Evolutionary conservation across 1,140 invertebrate genomes (phyloP).

Genomic region (Polyergus mexicanus): DNA sequence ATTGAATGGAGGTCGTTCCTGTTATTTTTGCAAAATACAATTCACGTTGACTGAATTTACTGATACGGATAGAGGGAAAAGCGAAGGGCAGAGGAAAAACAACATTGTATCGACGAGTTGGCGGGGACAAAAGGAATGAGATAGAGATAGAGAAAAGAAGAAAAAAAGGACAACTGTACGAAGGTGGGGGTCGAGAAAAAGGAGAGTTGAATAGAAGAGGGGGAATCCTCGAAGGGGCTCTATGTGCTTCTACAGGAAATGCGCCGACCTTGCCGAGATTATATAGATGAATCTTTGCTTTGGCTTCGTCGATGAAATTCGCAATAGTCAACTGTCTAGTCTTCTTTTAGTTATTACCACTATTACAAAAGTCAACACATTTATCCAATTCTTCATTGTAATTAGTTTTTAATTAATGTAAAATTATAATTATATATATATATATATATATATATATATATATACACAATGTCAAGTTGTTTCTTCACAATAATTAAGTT

Average conservation of each 20-base stretch:
- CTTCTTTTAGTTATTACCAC: background rate
- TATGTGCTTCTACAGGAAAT: slow-evolving; percentile 66
- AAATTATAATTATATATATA: background rate
- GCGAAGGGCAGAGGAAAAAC: background rate
- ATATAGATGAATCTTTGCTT: slow-evolving; percentile 59
- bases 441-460: too few species aligned
- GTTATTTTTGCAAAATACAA: slow-evolving; percentile 55
- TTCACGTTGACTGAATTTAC: background rate
- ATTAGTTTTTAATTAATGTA: background rate
- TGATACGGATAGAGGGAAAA: background rate
- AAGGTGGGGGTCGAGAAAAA: slow-evolving; percentile 26
- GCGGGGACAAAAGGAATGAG: background rate
- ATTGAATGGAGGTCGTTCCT: background rate
- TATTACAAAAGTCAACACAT: background rate
- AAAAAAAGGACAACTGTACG: slow-evolving; percentile 18
- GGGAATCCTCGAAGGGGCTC: slow-evolving; percentile 70
- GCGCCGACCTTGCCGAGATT: slow-evolving; percentile 75
- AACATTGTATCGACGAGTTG: background rate
- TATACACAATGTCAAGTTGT: background rate
- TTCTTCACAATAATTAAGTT: background rate
- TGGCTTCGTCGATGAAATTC: slow-evolving; percentile 61
- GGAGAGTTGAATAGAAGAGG: slow-evolving; percentile 46
- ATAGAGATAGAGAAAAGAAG: slow-evolving; percentile 47
- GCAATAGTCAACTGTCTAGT: background rate
- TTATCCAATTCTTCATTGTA: background rate